A percentile compares a stretch with the other conserved stretches of the same genome.
Conservation (phyloP, 2,888 invertebrate genomes). For the Fragum fragum region DNA sequence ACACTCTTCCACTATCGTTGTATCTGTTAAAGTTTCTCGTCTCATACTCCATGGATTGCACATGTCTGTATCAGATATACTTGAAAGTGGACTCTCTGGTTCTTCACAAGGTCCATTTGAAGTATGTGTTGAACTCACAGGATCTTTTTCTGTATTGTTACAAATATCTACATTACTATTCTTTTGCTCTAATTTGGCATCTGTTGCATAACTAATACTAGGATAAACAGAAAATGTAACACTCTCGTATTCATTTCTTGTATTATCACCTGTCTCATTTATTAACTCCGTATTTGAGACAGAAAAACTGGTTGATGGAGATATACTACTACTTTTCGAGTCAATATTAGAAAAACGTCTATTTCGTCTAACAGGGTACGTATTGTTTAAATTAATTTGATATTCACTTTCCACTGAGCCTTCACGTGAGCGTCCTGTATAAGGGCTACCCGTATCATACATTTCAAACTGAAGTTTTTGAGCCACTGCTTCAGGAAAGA, state of each 20-base stretch:
- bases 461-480: slow-evolving; percentile 74
- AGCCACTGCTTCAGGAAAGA: slow-evolving; percentile 73
- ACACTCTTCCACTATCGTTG: slow-evolving; percentile 53
- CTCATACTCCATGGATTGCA: slow-evolving; percentile 62
- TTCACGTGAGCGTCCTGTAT: slow-evolving; percentile 55
- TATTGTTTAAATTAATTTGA: slow-evolving; percentile 36
- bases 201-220: slow-evolving; percentile 49
- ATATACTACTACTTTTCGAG: slow-evolving; percentile 23
- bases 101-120: slow-evolving; percentile 40
- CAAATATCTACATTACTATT: slow-evolving; percentile 4
- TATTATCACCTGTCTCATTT: slow-evolving; percentile 57
- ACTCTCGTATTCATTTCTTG: slow-evolving; percentile 7
- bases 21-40: slow-evolving; percentile 48
- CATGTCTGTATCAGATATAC: slow-evolving; percentile 35
- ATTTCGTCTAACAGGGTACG: slow-evolving; percentile 38
- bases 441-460: slow-evolving; percentile 62
- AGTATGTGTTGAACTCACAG: slow-evolving; percentile 35
- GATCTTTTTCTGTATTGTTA: slow-evolving; percentile 30
- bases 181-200: slow-evolving; percentile 39
- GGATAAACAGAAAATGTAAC: slow-evolving; percentile 56
- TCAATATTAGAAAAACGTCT: slow-evolving; percentile 50
- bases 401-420: slow-evolving; percentile 60
- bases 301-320: slow-evolving; percentile 40
- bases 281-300: slow-evolving; percentile 52
- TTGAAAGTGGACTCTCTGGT: slow-evolving; percentile 36